Conservation (phyloP, 92 coral and sea anemone species). For the Meandrina meandrites region DNA sequence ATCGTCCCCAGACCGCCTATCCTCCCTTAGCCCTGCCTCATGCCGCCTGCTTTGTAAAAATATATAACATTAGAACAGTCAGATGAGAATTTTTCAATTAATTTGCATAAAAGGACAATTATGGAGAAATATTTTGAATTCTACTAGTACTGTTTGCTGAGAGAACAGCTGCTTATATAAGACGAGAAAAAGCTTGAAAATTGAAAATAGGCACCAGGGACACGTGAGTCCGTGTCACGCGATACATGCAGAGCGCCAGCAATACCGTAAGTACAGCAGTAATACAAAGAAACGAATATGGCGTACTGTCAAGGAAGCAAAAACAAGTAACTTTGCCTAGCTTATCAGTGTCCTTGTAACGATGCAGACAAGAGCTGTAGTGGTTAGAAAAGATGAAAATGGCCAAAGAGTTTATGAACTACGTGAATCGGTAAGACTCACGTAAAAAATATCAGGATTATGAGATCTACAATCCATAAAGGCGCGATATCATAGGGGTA, state of each 20-base stretch:
- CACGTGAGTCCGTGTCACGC: too few species aligned
- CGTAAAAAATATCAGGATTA: not conserved
- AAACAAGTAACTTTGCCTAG: not conserved
- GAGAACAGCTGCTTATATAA: too few species aligned
- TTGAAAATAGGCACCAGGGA: too few species aligned
- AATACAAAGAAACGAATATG: constrained; percentile 7
- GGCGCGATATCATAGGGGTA: too few species aligned
- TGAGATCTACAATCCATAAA: too few species aligned
- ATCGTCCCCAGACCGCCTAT: too few species aligned
- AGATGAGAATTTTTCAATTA: not conserved
- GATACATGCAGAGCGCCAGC: not conserved
- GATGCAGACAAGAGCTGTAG: constrained; percentile 85
- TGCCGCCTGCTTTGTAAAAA: too few species aligned
- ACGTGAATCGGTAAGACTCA: constrained; percentile 74
- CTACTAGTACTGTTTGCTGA: not conserved
- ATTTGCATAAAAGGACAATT: not conserved
- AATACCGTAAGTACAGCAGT: constrained; percentile 1
- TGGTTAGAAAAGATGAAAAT: constrained; percentile 61
- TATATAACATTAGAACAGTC: too few species aligned
- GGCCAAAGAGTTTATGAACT: constrained; percentile 72
- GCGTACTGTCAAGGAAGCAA: not conserved
- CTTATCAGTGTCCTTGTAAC: not conserved
- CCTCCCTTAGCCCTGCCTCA: too few species aligned
- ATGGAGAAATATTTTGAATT: too few species aligned
- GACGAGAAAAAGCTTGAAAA: not conserved